These are phyloP conservation scores for Aviceda leuphotes DNA, from an alignment of 2,797 vertebrate species.

Conservation along the genomic window DNA sequence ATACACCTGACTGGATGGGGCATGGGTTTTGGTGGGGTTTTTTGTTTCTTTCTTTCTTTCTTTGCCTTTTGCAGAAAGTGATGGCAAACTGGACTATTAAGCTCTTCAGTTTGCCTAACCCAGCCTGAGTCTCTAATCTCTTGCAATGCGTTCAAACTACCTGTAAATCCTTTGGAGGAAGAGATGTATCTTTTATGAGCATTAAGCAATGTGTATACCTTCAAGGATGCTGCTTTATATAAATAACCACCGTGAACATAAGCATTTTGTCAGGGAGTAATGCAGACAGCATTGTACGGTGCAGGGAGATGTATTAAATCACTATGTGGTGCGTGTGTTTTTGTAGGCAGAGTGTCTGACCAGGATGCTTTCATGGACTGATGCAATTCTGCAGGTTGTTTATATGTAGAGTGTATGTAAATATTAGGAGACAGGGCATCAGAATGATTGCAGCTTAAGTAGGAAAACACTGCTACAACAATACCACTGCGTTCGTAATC, in stretches of 20 bases:
- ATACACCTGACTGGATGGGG: not conserved
- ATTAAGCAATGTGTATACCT: not conserved
- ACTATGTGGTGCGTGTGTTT: rapidly evolving
- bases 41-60: not conserved
- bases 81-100: not conserved
- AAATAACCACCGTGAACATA: not conserved
- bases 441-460: not conserved
- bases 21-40: rapidly evolving
- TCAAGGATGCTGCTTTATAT: not conserved
- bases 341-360: not conserved
- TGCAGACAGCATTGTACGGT: not conserved
- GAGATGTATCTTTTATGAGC: not conserved
- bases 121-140: not conserved
- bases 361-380: not conserved
- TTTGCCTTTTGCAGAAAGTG: not conserved
- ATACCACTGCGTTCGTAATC: constrained; percentile 37
- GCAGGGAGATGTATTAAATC: not conserved
- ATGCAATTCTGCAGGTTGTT: not conserved
- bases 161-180: not conserved
- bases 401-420: not conserved
- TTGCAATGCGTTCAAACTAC: not conserved
- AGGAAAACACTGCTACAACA: constrained; percentile 52
- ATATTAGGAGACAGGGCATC: not conserved
- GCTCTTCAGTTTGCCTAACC: not conserved
- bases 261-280: not conserved